These are phyloP conservation scores for Athene cunicularia DNA, from an alignment of 2,113 vertebrate genomes.

Conservation along the genomic window DNA sequence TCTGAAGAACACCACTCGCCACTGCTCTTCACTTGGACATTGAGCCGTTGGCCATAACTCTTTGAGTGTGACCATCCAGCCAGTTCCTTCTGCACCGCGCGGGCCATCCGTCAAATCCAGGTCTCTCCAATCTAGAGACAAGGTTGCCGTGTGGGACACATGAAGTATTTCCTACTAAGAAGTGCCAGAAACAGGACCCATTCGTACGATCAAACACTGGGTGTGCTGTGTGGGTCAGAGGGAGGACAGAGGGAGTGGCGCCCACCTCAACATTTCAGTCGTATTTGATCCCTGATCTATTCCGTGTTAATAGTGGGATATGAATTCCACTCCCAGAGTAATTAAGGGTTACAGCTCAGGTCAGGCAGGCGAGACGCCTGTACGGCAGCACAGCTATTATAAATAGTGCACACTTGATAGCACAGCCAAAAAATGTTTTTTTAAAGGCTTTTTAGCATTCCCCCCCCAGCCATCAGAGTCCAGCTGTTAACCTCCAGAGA, in stretches of 20 bases:
- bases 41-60: too few species aligned
- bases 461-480: background rate
- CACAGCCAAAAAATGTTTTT: background rate
- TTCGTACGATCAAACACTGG: background rate
- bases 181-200: background rate
- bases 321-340: background rate
- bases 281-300: background rate
- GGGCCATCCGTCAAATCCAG: too few species aligned
- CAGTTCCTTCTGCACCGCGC: too few species aligned
- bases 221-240: background rate
- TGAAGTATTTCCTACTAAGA: background rate
- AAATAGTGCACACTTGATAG: background rate
- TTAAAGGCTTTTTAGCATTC: background rate
- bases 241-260: background rate
- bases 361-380: fast-evolving
- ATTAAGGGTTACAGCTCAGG: background rate
- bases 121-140: too few species aligned
- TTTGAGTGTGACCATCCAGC: too few species aligned
- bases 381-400: background rate
- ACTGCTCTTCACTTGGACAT: too few species aligned
- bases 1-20: too few species aligned
- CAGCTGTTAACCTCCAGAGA: background rate
- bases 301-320: background rate
- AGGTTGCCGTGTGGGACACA: too few species aligned
- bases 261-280: background rate